Evolutionary conservation across 2,113 vertebrate species (phyloP).

Genomic region (Stictonetta naevosa): DNA sequence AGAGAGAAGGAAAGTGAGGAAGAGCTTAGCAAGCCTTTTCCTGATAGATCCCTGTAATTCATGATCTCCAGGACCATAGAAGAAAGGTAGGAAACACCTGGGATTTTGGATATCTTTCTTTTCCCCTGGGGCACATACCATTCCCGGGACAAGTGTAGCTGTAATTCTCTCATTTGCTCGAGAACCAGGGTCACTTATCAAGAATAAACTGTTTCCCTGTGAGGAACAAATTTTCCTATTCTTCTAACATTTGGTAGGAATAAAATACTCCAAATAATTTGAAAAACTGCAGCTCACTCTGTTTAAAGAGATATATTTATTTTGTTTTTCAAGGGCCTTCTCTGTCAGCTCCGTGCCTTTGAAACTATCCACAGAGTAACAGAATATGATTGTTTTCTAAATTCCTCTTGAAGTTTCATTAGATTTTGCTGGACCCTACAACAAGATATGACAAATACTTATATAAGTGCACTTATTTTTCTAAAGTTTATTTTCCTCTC

Average conservation of each 20-base stretch:
- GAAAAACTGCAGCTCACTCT: background rate
- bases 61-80: background rate
- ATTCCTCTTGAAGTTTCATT: background rate
- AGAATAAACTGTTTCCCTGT: background rate
- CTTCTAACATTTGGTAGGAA: background rate
- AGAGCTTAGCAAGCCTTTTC: background rate
- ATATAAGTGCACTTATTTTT: background rate
- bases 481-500: background rate
- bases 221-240: background rate
- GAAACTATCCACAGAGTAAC: background rate
- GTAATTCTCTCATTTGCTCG: background rate
- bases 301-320: background rate
- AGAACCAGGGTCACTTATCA: background rate
- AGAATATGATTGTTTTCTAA: background rate
- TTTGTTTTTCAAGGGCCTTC: background rate
- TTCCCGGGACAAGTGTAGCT: background rate
- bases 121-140: background rate
- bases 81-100: background rate
- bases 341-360: background rate
- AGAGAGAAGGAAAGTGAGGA: background rate
- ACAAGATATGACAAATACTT: background rate
- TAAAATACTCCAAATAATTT: background rate
- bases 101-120: background rate
- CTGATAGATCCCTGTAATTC: background rate
- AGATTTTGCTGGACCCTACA: background rate